phyloP scores from a whole-genome alignment of 2,888 invertebrate species.

The Mayetiola destructor region DNA sequence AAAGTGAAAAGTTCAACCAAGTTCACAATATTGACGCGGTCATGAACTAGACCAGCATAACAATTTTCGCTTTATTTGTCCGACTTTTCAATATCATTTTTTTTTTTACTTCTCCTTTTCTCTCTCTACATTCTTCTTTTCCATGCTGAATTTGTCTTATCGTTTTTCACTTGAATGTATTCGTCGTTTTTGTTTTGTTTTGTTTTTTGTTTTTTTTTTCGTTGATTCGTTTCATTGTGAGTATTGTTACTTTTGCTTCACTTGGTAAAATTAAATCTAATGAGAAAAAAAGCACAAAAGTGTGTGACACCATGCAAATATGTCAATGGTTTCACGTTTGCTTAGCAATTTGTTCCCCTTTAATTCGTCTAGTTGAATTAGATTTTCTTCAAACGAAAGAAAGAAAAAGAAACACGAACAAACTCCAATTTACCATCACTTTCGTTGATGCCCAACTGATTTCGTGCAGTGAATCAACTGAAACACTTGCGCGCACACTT shows the following conservation, averaged over 20 bases:
- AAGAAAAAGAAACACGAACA: too few species aligned
- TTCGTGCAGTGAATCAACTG: too few species aligned
- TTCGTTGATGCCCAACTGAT: too few species aligned
- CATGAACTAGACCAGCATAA: constrained; percentile 9
- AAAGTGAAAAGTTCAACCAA: neutral
- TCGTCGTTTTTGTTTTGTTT: too few species aligned
- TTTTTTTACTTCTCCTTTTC: neutral
- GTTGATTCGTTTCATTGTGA: neutral
- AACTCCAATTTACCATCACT: too few species aligned
- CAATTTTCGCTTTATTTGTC: neutral
- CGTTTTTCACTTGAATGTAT: too few species aligned
- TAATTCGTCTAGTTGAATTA: neutral
- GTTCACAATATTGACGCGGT: neutral
- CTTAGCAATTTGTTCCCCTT: too few species aligned
- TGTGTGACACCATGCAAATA: neutral
- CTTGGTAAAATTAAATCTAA: neutral
- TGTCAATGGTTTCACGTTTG: too few species aligned
- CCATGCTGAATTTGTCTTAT: too few species aligned
- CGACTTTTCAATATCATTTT: neutral
- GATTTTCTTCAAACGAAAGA: too few species aligned
- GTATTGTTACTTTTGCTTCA: neutral
- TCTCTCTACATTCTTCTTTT: too few species aligned
- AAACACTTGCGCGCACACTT: too few species aligned
- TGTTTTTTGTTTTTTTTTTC: neutral
- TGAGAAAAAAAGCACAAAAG: neutral